These are phyloP conservation scores for Sinopyrophorus schimmeli DNA, from an alignment of 2,888 invertebrate genomes.

Conservation along the genomic window DNA sequence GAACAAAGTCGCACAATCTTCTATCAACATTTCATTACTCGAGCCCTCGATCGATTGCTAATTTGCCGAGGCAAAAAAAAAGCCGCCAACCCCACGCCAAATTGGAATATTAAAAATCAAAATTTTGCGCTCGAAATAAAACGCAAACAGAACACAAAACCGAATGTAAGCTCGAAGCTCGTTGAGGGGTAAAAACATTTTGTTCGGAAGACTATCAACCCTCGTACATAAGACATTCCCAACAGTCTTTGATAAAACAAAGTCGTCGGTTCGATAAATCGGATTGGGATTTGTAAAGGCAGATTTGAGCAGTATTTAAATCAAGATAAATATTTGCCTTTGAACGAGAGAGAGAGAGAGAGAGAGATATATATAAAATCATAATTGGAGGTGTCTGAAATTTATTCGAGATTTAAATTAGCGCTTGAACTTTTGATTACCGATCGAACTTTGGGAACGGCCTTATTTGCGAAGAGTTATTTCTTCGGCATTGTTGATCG, in stretches of 20 bases:
- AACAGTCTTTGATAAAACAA: constrained; percentile 43
- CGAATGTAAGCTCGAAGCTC: constrained; percentile 16
- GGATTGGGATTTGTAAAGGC: constrained; percentile 45
- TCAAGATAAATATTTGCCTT: constrained; percentile 30
- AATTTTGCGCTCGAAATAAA: no score
- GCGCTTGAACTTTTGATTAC: background rate
- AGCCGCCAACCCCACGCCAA: no score
- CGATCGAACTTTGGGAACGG: background rate
- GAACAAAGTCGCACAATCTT: no score
- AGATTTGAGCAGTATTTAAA: constrained; percentile 20
- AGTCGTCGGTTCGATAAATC: constrained; percentile 47
- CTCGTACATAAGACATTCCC: constrained; percentile 20
- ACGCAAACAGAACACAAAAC: no score
- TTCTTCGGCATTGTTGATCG: constrained; percentile 11
- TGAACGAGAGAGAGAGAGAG: constrained; percentile 23
- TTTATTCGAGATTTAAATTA: constrained; percentile 15
- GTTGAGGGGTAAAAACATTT: constrained; percentile 26
- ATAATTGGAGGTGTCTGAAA: constrained; percentile 22
- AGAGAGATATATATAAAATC: constrained; percentile 5
- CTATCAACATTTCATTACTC: no score
- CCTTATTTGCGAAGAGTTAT: constrained; percentile 1
- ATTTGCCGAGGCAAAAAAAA: no score
- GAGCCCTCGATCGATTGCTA: no score
- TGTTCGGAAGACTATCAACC: constrained; percentile 23
- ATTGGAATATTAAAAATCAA: no score